Evolutionary conservation across 2,797 vertebrate genomes (phyloP), one percentile per base, ranked within the genome.

Genomic region (Tangara arthus): DNA sequence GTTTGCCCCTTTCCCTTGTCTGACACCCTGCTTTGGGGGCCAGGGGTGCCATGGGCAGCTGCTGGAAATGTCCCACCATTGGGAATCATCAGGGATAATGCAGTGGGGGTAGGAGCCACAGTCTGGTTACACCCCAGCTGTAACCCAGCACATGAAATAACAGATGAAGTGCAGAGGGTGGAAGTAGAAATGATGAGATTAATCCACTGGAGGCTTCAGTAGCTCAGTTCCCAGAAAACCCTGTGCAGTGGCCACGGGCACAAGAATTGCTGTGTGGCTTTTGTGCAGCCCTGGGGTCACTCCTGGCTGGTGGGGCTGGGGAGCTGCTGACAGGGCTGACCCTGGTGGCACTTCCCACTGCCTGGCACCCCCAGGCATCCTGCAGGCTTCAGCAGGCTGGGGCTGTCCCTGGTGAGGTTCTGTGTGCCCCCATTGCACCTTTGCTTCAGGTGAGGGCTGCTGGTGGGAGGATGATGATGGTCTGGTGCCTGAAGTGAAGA

Each of bases 41-140:
- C 5, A 2, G 46, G 11, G 27, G 39, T 19, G 57, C 47, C 39
- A n/a, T 12, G 59, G 56, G 68, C 39, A 47, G 52, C 26, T 42
- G 22, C 4, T 42, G 60, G 11, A 6, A 42, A 18, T 0, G 8
- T 4, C 39, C 39, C 39, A 15, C 39, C 44, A 0, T 0, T 3
- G 2, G 3, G 6, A 8, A 7, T 12, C 52, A 5, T 10, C 60
- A 14, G 70, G 32, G 41, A 42, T 3, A 7, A 22, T 2, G 44
- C 5, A 6, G 22, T 1, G 11, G 5, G 30, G 27, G 8, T 5
- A 27, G 37, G 9, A 42, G 6, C 19, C 11, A 4, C 0, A 0
- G 9, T 6, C 5, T 22, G 16, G 21, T 32, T 15, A 10, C 52
- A 32, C 14, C 35, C 35, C 35, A 14, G 2, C 1, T 27, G 28